phyloP scores from a whole-genome alignment of 2,113 vertebrate genomes.

The Morphnarchus princeps region DNA sequence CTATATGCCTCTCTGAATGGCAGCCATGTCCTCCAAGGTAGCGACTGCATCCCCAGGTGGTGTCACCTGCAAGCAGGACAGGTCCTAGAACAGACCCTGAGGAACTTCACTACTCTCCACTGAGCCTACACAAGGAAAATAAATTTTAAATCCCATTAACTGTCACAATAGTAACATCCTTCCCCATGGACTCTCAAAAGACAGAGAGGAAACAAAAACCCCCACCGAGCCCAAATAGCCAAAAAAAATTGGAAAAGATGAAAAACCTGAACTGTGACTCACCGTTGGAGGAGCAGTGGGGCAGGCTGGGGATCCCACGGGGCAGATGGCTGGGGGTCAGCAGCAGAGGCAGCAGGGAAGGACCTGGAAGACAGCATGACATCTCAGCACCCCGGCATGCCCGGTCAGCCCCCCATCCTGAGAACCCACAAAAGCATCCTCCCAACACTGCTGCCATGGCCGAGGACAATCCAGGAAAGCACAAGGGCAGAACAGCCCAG shows the following conservation, averaged over 20 bases:
- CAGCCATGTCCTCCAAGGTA: background rate
- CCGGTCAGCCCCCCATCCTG: fast-evolving
- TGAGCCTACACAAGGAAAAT: background rate
- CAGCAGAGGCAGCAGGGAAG: background rate
- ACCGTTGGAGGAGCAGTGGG: background rate
- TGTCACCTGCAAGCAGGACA: background rate
- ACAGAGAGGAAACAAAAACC: background rate
- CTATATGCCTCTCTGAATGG: background rate
- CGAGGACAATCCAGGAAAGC: fast-evolving
- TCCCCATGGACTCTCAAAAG: background rate
- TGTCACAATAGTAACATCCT: background rate
- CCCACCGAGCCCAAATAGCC: background rate
- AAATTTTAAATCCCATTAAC: background rate
- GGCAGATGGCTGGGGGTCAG: background rate
- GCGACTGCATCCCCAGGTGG: background rate
- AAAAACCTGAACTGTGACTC: background rate
- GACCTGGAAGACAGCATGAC: background rate
- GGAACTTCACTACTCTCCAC: background rate
- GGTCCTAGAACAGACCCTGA: background rate
- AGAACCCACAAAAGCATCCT: background rate
- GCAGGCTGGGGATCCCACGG: fast-evolving
- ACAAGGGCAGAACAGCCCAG: background rate
- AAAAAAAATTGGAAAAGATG: background rate
- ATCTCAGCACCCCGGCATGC: background rate
- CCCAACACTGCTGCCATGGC: fast-evolving